phyloP scores from a whole-genome alignment of 1,140 invertebrate genomes.

The Drosophila lacertosa region DNA sequence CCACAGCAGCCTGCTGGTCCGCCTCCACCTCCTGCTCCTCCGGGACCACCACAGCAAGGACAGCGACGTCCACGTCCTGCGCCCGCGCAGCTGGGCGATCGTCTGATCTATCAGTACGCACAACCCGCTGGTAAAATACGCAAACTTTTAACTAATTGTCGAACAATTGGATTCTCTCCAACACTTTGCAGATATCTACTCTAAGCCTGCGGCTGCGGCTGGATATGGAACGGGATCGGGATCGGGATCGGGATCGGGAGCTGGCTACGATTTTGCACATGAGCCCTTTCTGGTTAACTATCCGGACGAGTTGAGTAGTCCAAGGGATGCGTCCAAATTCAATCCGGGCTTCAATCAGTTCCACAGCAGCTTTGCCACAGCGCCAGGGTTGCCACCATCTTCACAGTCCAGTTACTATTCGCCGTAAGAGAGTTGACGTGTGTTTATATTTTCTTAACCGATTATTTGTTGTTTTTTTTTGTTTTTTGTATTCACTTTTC shows the following conservation, averaged over 20 bases:
- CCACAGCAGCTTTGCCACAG: slow-evolving; percentile 2
- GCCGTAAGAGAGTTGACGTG: not conserved
- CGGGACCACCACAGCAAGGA: too few species aligned
- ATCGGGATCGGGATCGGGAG: slow-evolving; percentile 3
- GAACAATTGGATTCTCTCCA: slow-evolving; percentile 82
- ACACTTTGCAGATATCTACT: slow-evolving; percentile 82
- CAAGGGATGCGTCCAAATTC: too few species aligned
- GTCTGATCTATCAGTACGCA: slow-evolving; percentile 76
- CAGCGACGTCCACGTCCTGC: slow-evolving; percentile 4
- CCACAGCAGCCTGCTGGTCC: too few species aligned
- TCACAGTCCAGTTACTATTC: slow-evolving; percentile 33
- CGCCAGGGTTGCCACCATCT: slow-evolving; percentile 22
- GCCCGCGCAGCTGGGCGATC: slow-evolving; percentile 47
- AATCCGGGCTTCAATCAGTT: slow-evolving; percentile 9
- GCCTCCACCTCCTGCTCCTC: too few species aligned
- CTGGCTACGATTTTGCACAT: not conserved
- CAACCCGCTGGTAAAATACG: slow-evolving; percentile 79
- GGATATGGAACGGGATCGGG: slow-evolving; percentile 1
- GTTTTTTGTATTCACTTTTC: not conserved
- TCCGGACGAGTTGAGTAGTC: slow-evolving; percentile 9
- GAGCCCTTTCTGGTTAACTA: slow-evolving; percentile 31
- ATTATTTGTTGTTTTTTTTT: slow-evolving; percentile 21
- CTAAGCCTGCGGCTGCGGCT: slow-evolving; percentile 48
- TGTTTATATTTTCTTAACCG: not conserved
- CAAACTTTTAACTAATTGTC: slow-evolving; percentile 80